phyloP scores from a whole-genome alignment of 2,888 invertebrate genomes.

The Urechis unicinctus region DNA sequence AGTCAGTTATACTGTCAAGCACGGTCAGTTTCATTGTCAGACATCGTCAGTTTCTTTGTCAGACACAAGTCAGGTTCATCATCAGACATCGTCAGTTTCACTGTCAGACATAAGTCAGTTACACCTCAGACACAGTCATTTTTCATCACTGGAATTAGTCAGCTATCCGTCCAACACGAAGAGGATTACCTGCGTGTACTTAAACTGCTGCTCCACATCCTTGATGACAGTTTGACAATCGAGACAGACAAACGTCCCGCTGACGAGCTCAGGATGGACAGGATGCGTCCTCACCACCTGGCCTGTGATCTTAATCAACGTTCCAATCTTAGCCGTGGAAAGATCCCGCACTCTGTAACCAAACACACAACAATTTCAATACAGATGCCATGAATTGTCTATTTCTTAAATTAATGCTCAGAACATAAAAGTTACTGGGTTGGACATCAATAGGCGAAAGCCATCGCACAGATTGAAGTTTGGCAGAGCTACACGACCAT shows the following conservation, averaged over 20 bases:
- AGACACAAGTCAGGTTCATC: neutral
- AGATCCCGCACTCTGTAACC: conserved; percentile 67
- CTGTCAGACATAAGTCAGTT: neutral
- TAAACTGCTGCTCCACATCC: conserved; percentile 96
- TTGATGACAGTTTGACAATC: conserved; percentile 92
- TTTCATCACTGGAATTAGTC: neutral
- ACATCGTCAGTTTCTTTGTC: neutral
- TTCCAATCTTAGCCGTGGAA: conserved; percentile 87
- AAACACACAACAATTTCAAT: neutral
- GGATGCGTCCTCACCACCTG: conserved; percentile 92
- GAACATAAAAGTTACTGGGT: too few relatives aligned
- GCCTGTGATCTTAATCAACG: conserved; percentile 85
- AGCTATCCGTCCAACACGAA: neutral
- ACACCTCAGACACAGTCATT: neutral
- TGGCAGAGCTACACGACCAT: too few relatives aligned
- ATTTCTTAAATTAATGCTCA: too few relatives aligned
- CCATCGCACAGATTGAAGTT: too few relatives aligned
- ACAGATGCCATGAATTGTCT: too few relatives aligned
- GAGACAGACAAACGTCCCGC: conserved; percentile 80
- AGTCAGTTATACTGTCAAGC: too few relatives aligned
- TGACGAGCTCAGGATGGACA: conserved; percentile 91
- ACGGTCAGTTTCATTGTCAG: too few relatives aligned
- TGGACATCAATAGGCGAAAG: too few relatives aligned
- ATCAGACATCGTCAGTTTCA: neutral
- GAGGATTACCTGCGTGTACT: conserved; percentile 65